These are phyloP conservation scores for Zaprionus capensis DNA, from an alignment of 1,140 invertebrate genomes.

Conservation along the genomic window DNA sequence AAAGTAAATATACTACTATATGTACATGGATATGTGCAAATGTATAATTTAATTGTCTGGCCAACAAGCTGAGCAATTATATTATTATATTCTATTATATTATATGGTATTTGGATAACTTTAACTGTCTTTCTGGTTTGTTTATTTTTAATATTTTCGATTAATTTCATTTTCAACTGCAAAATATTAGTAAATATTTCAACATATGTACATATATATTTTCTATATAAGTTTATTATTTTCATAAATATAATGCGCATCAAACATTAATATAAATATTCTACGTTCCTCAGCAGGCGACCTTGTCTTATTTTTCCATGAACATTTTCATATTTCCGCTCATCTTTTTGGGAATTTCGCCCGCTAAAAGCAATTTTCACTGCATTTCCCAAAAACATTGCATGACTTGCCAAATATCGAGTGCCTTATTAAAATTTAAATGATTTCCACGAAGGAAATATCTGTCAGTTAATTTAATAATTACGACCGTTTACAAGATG, in stretches of 20 bases:
- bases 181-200: no score
- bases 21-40: not conserved
- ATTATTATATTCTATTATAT: no score
- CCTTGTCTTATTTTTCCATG: slow-evolving; percentile 1
- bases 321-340: not conserved
- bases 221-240: not conserved
- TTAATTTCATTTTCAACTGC: not conserved
- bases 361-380: not conserved
- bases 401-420: not conserved
- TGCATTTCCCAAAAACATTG: not conserved
- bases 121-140: no score
- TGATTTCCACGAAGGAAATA: not conserved
- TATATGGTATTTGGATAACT: not conserved
- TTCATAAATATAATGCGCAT: no score
- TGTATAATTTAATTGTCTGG: not conserved
- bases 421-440: not conserved
- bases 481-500: not conserved
- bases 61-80: not conserved
- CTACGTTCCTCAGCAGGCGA: not conserved
- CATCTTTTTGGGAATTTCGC: not conserved
- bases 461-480: not conserved
- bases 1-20: not conserved
- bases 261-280: no score
- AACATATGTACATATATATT: not conserved
- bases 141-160: not conserved